Conservation (phyloP, 2,888 invertebrate species). For the Mayetiola destructor region DNA sequence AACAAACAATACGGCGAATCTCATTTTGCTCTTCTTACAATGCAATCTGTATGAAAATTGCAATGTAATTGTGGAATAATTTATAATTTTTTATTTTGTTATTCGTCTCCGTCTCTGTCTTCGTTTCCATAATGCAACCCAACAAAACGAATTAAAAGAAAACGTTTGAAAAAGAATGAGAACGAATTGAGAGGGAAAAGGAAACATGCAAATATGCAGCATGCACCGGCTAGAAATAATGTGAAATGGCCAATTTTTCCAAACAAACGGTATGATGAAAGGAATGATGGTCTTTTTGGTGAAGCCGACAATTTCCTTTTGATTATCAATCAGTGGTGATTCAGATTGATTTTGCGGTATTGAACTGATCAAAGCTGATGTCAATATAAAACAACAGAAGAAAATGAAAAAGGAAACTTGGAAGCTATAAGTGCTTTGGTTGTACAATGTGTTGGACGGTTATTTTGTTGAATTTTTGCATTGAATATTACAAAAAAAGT, state of each 20-base stretch:
- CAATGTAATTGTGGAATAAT: slow-evolving; percentile 13
- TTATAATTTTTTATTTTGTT: neutral
- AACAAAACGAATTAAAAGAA: too few relatives aligned
- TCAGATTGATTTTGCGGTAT: too few relatives aligned
- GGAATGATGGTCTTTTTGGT: neutral
- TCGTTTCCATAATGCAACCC: too few relatives aligned
- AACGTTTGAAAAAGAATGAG: too few relatives aligned
- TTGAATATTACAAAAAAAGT: too few relatives aligned
- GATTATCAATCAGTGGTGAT: too few relatives aligned
- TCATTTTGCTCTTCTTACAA: too few relatives aligned
- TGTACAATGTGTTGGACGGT: neutral
- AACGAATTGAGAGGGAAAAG: neutral
- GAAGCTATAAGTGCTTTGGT: neutral
- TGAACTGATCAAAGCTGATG: too few relatives aligned
- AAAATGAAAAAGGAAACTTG: too few relatives aligned
- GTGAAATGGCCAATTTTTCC: slow-evolving; percentile 1
- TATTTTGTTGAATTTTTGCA: neutral
- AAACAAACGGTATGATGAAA: slow-evolving; percentile 2
- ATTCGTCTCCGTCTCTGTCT: too few relatives aligned
- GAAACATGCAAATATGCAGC: neutral
- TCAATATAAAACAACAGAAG: too few relatives aligned
- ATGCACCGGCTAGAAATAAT: neutral
- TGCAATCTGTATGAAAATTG: slow-evolving; percentile 3
- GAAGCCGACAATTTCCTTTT: neutral
- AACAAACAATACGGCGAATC: too few relatives aligned